Conservation (phyloP, 1,140 invertebrate species). For the Branchinecta lynchi region DNA sequence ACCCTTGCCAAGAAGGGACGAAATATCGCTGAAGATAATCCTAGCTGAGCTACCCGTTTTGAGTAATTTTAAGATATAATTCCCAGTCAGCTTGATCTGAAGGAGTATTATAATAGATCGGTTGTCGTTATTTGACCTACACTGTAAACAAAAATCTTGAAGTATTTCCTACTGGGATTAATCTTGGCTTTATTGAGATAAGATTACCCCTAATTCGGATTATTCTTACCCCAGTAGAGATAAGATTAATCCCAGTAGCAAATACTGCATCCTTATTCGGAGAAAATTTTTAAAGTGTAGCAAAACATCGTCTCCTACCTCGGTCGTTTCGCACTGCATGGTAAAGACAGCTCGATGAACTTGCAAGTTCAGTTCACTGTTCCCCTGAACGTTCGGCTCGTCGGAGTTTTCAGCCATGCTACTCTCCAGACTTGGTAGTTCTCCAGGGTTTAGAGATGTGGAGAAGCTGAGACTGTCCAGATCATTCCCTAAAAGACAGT, state of each 20-base stretch:
- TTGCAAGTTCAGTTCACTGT: not conserved
- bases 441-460: not conserved
- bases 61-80: no score
- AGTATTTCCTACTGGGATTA: not conserved
- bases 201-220: not conserved
- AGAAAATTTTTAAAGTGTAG: no score
- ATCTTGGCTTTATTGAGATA: not conserved
- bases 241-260: no score
- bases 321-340: not conserved
- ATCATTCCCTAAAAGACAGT: not conserved
- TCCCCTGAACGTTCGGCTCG: not conserved
- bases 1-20: no score
- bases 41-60: no score
- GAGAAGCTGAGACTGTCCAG: not conserved
- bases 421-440: not conserved
- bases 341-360: not conserved
- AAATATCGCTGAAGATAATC: no score
- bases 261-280: no score
- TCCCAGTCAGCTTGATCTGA: no score
- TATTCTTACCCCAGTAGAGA: not conserved
- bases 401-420: not conserved
- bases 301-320: not conserved
- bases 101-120: no score
- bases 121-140: no score
- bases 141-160: not conserved